phyloP scores from a whole-genome alignment of 1,140 invertebrate genomes.

The Meloidogyne chitwoodi region DNA sequence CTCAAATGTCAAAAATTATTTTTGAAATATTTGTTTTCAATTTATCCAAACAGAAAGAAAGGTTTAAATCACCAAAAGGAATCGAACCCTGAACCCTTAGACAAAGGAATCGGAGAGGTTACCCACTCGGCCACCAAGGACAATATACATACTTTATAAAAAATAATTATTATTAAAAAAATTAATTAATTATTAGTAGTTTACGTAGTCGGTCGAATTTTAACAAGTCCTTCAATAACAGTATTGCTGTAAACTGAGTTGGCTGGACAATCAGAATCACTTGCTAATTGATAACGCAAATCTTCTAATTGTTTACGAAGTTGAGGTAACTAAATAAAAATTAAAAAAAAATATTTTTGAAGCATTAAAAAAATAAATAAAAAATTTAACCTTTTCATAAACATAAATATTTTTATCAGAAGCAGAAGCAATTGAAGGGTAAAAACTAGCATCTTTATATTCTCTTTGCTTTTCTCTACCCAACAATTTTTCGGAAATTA shows the following conservation, averaged over 20 bases:
- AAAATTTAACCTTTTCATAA: slow-evolving; percentile 12
- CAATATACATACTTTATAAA: too few species aligned
- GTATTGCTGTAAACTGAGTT: slow-evolving; percentile 29
- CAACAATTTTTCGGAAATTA: slow-evolving; percentile 8
- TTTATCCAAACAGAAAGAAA: too few species aligned
- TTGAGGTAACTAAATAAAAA: slow-evolving; percentile 23
- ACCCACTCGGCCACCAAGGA: too few species aligned
- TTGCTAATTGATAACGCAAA: slow-evolving; percentile 23
- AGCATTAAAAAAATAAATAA: background rate
- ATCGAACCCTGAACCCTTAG: too few species aligned
- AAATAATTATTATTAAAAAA: background rate
- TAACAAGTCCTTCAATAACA: slow-evolving; percentile 23
- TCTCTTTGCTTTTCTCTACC: background rate
- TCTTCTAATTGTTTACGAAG: slow-evolving; percentile 16
- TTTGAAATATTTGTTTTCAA: too few species aligned
- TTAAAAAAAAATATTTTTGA: too few species aligned
- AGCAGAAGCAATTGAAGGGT: slow-evolving; percentile 4
- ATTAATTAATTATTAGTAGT: background rate
- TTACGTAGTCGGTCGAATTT: slow-evolving; percentile 26
- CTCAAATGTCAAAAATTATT: too few species aligned
- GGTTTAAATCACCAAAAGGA: too few species aligned
- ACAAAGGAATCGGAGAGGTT: too few species aligned
- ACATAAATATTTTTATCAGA: slow-evolving; percentile 7
- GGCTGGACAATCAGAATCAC: slow-evolving; percentile 21
- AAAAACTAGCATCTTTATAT: slow-evolving; percentile 15